Conservation (phyloP, 2,797 vertebrate genomes). For the Taenioides sp. region DNA sequence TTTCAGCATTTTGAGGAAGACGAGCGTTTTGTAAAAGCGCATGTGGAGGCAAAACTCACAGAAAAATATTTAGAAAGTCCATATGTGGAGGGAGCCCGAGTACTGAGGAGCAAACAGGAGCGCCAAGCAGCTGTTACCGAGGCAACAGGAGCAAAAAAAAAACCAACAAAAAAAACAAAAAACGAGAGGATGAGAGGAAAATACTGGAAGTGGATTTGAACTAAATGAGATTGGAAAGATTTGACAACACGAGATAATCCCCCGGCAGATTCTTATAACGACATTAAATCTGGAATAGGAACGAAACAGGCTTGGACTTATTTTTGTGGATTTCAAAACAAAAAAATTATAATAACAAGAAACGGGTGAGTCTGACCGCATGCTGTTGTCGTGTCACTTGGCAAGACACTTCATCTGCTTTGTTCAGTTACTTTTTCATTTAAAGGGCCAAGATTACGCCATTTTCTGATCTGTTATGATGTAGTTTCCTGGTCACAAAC, state of each 20-base stretch:
- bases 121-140: background rate
- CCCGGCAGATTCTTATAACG: slow-evolving; percentile 29
- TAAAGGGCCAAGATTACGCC: no score
- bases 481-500: no score
- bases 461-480: no score
- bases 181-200: slow-evolving; percentile 25
- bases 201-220: slow-evolving; percentile 50
- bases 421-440: no score
- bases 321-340: background rate
- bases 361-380: background rate
- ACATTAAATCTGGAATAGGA: slow-evolving; percentile 44
- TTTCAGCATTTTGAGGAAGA: background rate
- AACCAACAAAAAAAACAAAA: background rate
- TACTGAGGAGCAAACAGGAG: background rate
- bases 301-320: background rate
- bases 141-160: background rate
- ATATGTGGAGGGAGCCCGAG: background rate
- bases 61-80: background rate
- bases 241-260: slow-evolving; percentile 58
- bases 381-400: background rate
- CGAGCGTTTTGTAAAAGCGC: background rate
- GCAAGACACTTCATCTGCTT: background rate
- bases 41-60: background rate
- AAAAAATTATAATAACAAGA: background rate
- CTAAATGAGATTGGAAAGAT: slow-evolving; percentile 37